Base-by-base conservation (phyloP, 2,888 invertebrate species). In the Hyles lineata region DNA sequence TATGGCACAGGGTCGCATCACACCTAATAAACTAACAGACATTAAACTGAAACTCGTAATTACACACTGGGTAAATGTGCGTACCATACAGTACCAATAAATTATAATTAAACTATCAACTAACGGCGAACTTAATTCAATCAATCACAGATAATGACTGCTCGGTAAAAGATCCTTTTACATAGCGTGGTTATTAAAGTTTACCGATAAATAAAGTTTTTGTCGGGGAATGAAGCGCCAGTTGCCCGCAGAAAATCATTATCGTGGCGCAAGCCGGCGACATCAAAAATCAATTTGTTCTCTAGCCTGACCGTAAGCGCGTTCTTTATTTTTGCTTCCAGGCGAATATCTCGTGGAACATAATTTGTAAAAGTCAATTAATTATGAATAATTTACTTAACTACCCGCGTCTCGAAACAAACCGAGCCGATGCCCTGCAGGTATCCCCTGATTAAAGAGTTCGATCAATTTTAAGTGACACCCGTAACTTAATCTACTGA, bases 251-350 rank as follows among this genome's bases (percentile, higher is more conserved):
- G 81, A 83, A 83, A 87, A 87, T 87, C 85, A 86, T 88, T 87
- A 89, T 82, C 82, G 82, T 78, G 80, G 78, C 78, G 76, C 82
- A 81, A 83, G 81, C 81, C 74, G 83, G 83, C 82, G 85, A 89
- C 90, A 92, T 92, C 89, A 92, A 90, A 91, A 92, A 91, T 90
- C 90, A 89, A 92, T 92, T 92, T 91, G 87, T 87, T 87, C 87
- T 80, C 85, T 88, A 86, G 84, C 81, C 83, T 84, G 84, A 77
- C 73, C 74, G 72, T 70, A 75, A 79, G 73, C 74, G 78, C 78
- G 76, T 77, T 78, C 77, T 76, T 80, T 79, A 79, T 84, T 86
- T 88, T 86, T 86, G 81, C 82, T 75, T 71, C 79, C 78, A 82
- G 84, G 85, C 81, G 83, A 86, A 86, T 84, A 83, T 84, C 80